Evolutionary conservation across 2,797 vertebrate species (phyloP).

Genomic region (Amniataba percoides): DNA sequence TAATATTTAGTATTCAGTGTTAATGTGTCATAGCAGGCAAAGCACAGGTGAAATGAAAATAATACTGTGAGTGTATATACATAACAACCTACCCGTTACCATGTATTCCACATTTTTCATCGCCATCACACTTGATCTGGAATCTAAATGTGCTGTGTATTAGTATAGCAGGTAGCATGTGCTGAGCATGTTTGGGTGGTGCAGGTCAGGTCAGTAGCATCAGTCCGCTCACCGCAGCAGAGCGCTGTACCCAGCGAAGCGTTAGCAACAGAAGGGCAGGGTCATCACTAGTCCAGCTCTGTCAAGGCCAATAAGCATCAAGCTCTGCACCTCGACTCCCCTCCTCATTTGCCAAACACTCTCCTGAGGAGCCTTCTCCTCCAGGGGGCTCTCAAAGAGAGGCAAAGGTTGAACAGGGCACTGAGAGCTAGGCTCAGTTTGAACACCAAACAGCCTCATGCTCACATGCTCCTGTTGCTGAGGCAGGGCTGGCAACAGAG

Average conservation of each 20-base stretch:
- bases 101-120: constrained; percentile 22
- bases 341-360: constrained; percentile 63
- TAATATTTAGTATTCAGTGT: neutral
- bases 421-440: constrained; percentile 46
- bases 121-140: constrained; percentile 26
- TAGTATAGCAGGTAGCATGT: constrained; percentile 63
- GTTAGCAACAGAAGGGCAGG: constrained; percentile 71
- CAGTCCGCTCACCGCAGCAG: constrained; percentile 58
- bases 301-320: constrained; percentile 84
- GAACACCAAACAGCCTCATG: constrained; percentile 34
- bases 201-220: constrained; percentile 69
- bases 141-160: constrained; percentile 23
- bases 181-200: constrained; percentile 54
- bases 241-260: constrained; percentile 73
- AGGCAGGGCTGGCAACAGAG: constrained; percentile 61
- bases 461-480: constrained; percentile 66
- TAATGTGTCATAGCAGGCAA: neutral
- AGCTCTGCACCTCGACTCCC: constrained; percentile 66
- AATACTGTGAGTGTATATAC: neutral
- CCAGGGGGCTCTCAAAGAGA: constrained; percentile 68
- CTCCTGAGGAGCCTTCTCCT: constrained; percentile 61
- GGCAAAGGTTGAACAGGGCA: constrained; percentile 61
- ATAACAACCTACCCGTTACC: neutral
- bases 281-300: constrained; percentile 83
- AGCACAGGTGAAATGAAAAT: constrained; percentile 8